These are phyloP conservation scores for Parasteatoda tepidariorum DNA, from an alignment of 1,140 invertebrate genomes.

Conservation along the genomic window DNA sequence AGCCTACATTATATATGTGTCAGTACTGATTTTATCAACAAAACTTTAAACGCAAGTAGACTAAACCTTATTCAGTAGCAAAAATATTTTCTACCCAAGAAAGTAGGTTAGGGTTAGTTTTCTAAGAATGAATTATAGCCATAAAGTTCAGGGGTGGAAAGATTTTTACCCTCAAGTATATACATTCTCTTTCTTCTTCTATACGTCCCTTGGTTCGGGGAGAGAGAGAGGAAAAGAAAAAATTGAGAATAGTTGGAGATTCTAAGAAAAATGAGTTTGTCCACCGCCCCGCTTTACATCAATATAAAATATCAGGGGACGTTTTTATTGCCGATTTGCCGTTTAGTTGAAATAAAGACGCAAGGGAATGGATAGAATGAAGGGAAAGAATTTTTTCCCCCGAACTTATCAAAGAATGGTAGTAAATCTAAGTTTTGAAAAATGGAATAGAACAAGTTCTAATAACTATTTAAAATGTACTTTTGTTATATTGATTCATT, in stretches of 20 bases:
- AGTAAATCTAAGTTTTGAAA: no score
- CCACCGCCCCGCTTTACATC: constrained; percentile 38
- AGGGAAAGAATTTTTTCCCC: no score
- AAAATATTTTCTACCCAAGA: background rate
- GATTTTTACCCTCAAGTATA: constrained; percentile 31
- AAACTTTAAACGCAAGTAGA: background rate
- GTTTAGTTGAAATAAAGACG: constrained; percentile 53
- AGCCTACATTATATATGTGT: no score
- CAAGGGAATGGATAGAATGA: background rate
- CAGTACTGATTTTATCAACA: background rate
- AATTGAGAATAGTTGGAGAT: background rate
- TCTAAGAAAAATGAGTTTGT: constrained; percentile 28
- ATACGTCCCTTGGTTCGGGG: constrained; percentile 17
- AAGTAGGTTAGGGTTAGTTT: background rate
- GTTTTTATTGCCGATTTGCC: constrained; percentile 35
- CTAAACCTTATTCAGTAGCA: background rate
- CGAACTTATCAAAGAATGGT: no score
- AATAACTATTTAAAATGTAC: no score
- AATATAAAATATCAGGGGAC: constrained; percentile 50
- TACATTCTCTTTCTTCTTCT: constrained; percentile 24
- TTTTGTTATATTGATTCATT: no score
- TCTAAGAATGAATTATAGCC: constrained; percentile 19
- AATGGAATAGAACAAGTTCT: no score
- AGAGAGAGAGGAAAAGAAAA: background rate
- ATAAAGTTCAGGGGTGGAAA: constrained; percentile 34